These are phyloP conservation scores for Eupithecia abbreviata DNA, from an alignment of 2,888 invertebrate species.

Conservation along the genomic window DNA sequence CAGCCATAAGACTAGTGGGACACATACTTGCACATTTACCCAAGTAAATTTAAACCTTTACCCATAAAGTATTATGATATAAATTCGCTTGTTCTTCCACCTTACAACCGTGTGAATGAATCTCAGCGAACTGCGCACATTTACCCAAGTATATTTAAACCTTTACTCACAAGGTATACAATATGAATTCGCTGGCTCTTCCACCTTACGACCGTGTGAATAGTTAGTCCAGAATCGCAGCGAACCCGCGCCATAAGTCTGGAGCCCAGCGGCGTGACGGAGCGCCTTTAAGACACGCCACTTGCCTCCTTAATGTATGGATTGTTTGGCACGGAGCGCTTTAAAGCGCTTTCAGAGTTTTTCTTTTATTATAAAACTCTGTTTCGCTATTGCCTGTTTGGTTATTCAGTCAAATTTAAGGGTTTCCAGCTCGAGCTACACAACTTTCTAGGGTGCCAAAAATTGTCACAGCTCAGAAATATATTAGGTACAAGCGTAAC, in stretches of 20 bases:
- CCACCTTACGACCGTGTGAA: conserved; percentile 19
- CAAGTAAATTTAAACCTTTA: too few species aligned
- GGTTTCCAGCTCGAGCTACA: too few species aligned
- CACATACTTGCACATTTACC: too few species aligned
- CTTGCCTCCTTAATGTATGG: conserved; percentile 69
- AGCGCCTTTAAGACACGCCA: conserved; percentile 64
- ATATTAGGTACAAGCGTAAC: too few species aligned
- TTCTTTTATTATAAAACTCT: conserved; percentile 7
- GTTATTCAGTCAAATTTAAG: neutral
- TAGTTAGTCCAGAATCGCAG: conserved; percentile 60
- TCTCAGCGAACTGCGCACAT: conserved; percentile 36
- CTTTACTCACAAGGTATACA: neutral
- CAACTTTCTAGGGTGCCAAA: too few species aligned
- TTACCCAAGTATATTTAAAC: neutral
- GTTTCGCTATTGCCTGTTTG: neutral
- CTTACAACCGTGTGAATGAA: neutral
- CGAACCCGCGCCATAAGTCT: conserved; percentile 65
- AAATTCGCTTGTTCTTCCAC: too few species aligned
- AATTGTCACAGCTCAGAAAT: too few species aligned
- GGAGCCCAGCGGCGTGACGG: conserved; percentile 63
- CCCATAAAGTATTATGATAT: too few species aligned
- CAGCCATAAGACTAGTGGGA: too few species aligned
- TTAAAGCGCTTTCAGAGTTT: conserved; percentile 15
- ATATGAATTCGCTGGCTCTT: conserved; percentile 5
- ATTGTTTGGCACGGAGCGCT: conserved; percentile 55